Base-by-base conservation (phyloP, 2,797 vertebrate species). In the Hafferia zeledoni region DNA sequence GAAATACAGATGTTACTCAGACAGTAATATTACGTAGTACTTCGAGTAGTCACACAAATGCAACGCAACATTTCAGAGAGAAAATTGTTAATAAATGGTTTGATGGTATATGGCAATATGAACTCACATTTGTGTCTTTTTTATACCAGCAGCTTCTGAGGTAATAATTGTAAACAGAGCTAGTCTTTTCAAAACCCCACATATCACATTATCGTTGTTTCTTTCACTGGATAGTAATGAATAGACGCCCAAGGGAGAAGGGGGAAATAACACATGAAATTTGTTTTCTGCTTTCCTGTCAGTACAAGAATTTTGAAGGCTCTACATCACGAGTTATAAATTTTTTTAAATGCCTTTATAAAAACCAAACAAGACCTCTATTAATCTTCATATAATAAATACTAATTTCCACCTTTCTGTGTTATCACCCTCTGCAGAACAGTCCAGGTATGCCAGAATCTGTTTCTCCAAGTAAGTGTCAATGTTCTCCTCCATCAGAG, bases 391-490 rank as follows among this genome's bases (percentile, higher is more conserved):
- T 35, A 86, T 43, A 90, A 91, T 53, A 87, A 91, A 71, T 18
- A 89, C 70, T 30, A 35, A 86, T 92, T 87, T 91, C 61, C 96
- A 99, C 99, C 99, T 99, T 98, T 98, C 97, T 13, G 63, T 3
- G 8, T 95, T 97, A 84, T 98, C 97, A 24, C 49, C 94, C n/a
- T 97, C 95, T 63, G 71, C 37, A 57, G 97, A 97, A 69, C 84
- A 69, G 64, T 97, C 97, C 90, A 99, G 95, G 95, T 98, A 99
- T 28, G 96, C 85, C 20, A 98, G 93, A 77, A 99, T 95, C 88
- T 96, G 98, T 90, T 98, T 98, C 97, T 99, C 98, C 94, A 99
- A 95, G 91, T 98, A 99, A 75, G 74, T 86, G 75, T 98, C 98
- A 22, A 99, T 96, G 67, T 90, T 96, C 89, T 99, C 98, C n/a